Conservation (phyloP, 2,797 vertebrate genomes). For the Peromyscus attwateri region DNA sequence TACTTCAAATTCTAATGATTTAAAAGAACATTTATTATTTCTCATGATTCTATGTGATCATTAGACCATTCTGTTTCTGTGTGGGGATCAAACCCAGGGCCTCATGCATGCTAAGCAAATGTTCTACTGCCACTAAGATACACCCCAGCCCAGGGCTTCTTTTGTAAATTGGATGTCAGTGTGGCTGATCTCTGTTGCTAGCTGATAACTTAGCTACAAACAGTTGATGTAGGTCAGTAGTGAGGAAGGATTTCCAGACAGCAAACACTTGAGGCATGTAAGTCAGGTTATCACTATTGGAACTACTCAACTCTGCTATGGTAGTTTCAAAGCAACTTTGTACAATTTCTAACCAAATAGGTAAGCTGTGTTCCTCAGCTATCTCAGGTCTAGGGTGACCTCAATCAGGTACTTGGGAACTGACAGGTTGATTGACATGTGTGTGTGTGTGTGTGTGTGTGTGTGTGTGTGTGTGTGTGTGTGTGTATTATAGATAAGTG, state of each 20-base stretch:
- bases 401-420: neutral
- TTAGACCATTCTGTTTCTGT: neutral
- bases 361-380: neutral
- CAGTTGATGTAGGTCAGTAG: neutral
- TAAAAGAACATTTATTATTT: conserved; percentile 35
- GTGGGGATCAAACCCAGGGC: neutral
- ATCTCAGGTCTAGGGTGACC: neutral
- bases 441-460: no score
- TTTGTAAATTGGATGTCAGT: neutral
- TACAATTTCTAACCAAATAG: neutral
- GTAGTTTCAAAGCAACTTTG: neutral
- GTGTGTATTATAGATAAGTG: neutral
- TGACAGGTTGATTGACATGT: neutral
- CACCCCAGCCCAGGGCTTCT: neutral
- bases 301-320: neutral
- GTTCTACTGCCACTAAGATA: neutral
- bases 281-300: neutral
- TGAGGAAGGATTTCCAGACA: neutral
- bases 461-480: no score
- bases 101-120: neutral
- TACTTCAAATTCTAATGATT: neutral
- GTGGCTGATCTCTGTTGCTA: neutral
- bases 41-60: neutral
- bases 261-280: neutral
- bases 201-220: neutral